phyloP scores from a whole-genome alignment of 2,888 invertebrate genomes.

The Odontothrips loti region DNA sequence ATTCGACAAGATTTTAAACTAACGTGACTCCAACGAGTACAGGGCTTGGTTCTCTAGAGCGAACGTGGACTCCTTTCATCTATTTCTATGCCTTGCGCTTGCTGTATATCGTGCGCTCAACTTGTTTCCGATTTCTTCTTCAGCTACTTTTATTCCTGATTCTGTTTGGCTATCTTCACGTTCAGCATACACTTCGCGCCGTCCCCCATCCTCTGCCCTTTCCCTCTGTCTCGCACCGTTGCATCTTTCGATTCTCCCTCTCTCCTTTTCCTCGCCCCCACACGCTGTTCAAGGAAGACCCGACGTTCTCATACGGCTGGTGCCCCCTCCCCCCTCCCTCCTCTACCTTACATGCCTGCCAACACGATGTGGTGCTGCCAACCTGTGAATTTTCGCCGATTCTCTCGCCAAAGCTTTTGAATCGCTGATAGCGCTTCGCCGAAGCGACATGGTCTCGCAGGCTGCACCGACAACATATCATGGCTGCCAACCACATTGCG shows the following conservation, averaged over 20 bases:
- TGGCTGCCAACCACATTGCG: neutral
- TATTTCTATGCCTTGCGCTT: no score
- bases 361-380: neutral
- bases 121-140: no score
- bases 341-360: conserved; percentile 1
- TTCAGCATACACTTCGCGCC: neutral
- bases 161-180: no score
- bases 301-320: neutral
- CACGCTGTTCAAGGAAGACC: conserved; percentile 19
- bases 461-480: neutral
- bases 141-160: no score
- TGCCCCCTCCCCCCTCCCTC: neutral
- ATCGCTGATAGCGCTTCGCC: neutral
- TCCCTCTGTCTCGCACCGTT: neutral
- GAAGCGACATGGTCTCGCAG: neutral
- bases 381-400: conserved; percentile 22
- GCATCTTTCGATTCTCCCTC: neutral
- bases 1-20: neutral
- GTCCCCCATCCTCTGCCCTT: neutral
- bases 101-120: no score
- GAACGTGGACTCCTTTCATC: no score
- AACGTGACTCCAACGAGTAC: conserved; percentile 1
- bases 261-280: neutral
- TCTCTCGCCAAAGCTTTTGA: conserved; percentile 14
- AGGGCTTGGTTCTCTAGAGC: no score